A percentile compares a stretch with the other conserved stretches of the same genome.
Evolutionary conservation across 35 echinoderm and acorn worm genomes (phyloP).

Genomic region (Lytechinus pictus): DNA sequence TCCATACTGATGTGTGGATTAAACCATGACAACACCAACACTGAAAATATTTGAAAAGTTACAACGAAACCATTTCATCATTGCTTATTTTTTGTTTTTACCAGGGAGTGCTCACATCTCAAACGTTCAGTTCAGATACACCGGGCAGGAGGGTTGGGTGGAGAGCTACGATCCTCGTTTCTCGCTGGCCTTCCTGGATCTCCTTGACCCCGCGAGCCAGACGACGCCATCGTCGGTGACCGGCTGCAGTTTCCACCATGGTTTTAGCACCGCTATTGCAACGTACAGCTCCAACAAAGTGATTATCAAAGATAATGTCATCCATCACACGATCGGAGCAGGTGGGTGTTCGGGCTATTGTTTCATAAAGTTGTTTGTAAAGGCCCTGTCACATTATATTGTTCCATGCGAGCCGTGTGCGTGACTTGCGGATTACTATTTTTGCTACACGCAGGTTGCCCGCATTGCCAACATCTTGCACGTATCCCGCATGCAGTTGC

Average conservation of each 20-base stretch:
- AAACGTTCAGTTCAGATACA: conserved; percentile 70
- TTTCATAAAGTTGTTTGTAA: not conserved
- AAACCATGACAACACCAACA: too few species aligned
- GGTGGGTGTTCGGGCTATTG: conserved; percentile 34
- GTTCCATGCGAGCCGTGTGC: too few species aligned
- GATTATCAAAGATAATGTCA: conserved; percentile 65
- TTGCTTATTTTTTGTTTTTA: not conserved
- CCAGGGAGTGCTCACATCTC: conserved; percentile 68
- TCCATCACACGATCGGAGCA: conserved; percentile 76
- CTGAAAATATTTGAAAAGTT: too few species aligned
- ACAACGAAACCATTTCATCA: not conserved
- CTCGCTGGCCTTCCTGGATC: conserved; percentile 68
- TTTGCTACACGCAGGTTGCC: too few species aligned
- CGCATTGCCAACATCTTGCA: too few species aligned
- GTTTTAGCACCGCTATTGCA: conserved; percentile 75
- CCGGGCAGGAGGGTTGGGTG: conserved; percentile 64
- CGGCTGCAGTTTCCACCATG: conserved; percentile 73
- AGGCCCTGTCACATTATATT: too few species aligned
- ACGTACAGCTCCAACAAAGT: conserved; percentile 54
- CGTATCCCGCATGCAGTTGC: too few species aligned
- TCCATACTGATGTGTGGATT: too few species aligned
- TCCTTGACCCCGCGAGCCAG: not conserved
- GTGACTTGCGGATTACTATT: too few species aligned
- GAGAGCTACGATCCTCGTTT: conserved; percentile 73
- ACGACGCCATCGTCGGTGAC: conserved; percentile 47